Percentiles rank a stretch among this genome's conserved stretches.
These are phyloP conservation scores for Hemistola chrysoprasaria DNA, from an alignment of 2,888 invertebrate genomes.

Conservation along the genomic window DNA sequence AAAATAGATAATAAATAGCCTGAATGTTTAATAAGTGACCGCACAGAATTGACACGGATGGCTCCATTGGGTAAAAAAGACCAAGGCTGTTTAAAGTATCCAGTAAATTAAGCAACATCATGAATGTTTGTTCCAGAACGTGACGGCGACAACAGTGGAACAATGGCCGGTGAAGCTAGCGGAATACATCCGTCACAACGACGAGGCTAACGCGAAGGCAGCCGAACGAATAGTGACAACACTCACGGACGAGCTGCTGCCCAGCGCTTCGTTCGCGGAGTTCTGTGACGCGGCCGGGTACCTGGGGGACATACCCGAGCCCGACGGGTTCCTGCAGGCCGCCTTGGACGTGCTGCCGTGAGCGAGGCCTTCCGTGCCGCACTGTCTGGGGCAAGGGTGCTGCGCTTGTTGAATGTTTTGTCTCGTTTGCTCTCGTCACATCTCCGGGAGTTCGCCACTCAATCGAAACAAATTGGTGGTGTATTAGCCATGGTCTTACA, in stretches of 20 bases:
- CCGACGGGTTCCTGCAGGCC: slow-evolving; percentile 73
- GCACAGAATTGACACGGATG: no score
- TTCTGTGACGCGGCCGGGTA: slow-evolving; percentile 96
- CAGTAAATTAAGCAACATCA: no score
- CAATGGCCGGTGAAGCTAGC: slow-evolving; percentile 95
- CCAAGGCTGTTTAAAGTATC: no score
- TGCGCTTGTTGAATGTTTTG: slow-evolving; percentile 43
- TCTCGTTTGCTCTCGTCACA: no score
- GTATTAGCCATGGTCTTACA: no score
- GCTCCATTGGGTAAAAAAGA: no score
- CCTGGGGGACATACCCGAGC: slow-evolving; percentile 85
- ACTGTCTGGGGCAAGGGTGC: slow-evolving; percentile 57
- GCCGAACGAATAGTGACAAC: slow-evolving; percentile 91
- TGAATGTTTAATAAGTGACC: no score
- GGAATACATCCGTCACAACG: slow-evolving; percentile 96
- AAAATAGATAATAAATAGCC: no score
- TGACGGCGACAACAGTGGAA: slow-evolving; percentile 86
- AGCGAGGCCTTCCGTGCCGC: slow-evolving; percentile 48
- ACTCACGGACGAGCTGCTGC: slow-evolving; percentile 94
- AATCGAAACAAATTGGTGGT: no score
- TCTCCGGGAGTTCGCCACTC: no score
- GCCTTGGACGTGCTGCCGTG: slow-evolving; percentile 63
- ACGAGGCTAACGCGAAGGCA: slow-evolving; percentile 93
- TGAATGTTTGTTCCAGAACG: slow-evolving; percentile 84
- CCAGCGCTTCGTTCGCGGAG: slow-evolving; percentile 94